phyloP scores from a whole-genome alignment of 2,113 vertebrate genomes.

The Chionomys nivalis region DNA sequence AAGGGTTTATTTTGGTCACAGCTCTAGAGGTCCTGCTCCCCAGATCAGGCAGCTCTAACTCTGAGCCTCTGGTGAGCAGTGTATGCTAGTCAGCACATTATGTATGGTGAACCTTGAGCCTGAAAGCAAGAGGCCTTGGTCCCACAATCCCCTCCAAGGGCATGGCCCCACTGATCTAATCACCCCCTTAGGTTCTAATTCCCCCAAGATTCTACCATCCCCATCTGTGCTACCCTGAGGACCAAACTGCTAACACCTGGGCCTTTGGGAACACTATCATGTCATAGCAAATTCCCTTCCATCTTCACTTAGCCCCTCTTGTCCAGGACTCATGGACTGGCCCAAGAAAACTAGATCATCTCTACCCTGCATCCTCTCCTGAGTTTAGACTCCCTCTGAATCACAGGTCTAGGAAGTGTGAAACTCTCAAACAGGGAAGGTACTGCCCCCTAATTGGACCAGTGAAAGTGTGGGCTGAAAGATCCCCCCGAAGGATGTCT shows the following conservation, averaged over 20 bases:
- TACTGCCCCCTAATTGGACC: not conserved
- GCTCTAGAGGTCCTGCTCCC: not conserved
- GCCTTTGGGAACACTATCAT: not conserved
- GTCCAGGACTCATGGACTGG: not conserved
- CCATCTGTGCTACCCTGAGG: not conserved
- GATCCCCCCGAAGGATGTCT: too few species aligned
- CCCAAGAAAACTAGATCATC: not conserved
- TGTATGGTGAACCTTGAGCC: not conserved
- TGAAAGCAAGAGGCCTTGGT: not conserved
- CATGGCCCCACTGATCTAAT: not conserved
- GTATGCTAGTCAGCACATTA: not conserved
- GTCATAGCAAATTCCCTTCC: not conserved
- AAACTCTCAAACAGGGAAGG: not conserved
- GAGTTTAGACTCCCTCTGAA: not conserved
- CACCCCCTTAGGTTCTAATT: not conserved
- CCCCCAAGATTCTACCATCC: not conserved
- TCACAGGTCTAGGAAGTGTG: not conserved
- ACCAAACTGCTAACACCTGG: not conserved
- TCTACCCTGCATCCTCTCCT: not conserved
- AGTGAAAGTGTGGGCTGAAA: not conserved
- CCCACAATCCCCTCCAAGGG: not conserved
- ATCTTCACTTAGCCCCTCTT: not conserved
- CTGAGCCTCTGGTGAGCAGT: not conserved
- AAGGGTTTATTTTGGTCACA: not conserved
- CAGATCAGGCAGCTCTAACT: not conserved